Evolutionary conservation across 1,140 invertebrate genomes (phyloP), one percentile per base, ranked within the genome.

Genomic region (Acromyrmex echinatior): DNA sequence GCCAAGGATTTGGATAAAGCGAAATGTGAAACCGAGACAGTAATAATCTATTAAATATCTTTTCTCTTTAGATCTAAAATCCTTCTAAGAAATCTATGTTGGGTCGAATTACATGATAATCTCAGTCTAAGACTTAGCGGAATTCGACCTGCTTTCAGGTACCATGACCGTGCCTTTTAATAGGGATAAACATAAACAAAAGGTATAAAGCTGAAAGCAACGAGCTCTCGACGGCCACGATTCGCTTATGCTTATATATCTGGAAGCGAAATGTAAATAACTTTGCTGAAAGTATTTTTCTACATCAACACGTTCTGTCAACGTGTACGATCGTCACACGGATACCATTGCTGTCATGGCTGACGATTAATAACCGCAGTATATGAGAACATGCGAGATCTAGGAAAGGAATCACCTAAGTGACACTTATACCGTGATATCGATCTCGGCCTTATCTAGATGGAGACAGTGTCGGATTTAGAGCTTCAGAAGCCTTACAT

Each of bases 231-330:
- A 21, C 21, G 21, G 28, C 5, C 53, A 31, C 12, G 21, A 25
- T 39, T 21, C n/a, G 49, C 63, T 63, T 87, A 71, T 86, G 39
- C 81, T 89, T 68, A 18, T 28, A 25, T 87, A 82, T 90, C 74
- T 80, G 62, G 66, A 28, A 84, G 68, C 35, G 25, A 39, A 51
- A 49, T 39, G 45, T 45, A 86, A 88, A 90, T 71, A 76, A 70
- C 45, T n/a, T 53, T n/a, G 21, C 16, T 28, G 51, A 39, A 58
- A 45, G 77, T 91, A 89, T 63, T 87, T 89, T 89, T 89, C 77
- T 81, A 82, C 53, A 66, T 82, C 80, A 63, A 87, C 53, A 71
- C 71, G 25, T 73, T 65, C 49, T 28, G 58, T 86, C 86, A 81
- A 87, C 87, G 81, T 70, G 25, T 45, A 87, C 74, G 76, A 88